Percentiles rank a stretch among this genome's conserved stretches.
Conservation (phyloP, 2,113 vertebrate genomes). For the Grammomys surdaster region DNA sequence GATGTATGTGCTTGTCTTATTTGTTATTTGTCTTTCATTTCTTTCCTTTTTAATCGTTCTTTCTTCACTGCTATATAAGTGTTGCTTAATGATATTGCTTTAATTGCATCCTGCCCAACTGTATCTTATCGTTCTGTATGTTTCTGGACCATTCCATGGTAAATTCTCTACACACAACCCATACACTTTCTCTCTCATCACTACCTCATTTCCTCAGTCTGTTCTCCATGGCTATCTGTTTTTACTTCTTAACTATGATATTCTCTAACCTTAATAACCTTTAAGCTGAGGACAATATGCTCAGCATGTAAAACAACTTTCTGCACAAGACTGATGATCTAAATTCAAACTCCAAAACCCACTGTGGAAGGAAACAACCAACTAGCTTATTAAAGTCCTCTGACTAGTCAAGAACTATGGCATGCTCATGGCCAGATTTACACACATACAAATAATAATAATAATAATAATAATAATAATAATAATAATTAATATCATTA, state of each 20-base stretch:
- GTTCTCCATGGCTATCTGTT: neutral
- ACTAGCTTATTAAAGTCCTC: neutral
- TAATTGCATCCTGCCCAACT: neutral
- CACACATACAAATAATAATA: neutral
- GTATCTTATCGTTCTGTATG: neutral
- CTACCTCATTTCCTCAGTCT: neutral
- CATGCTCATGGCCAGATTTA: neutral
- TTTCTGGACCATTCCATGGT: neutral
- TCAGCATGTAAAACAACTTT: neutral
- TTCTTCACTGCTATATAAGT: neutral
- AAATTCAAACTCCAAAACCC: neutral
- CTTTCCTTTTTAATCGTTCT: neutral
- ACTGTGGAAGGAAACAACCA: neutral
- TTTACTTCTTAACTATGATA: neutral
- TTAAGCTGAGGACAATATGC: neutral
- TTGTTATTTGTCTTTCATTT: neutral
- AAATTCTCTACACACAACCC: neutral
- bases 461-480: neutral
- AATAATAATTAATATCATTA: neutral
- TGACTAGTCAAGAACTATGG: neutral
- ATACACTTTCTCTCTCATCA: neutral
- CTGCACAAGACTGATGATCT: neutral
- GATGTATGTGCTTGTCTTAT: neutral
- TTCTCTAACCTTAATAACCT: neutral
- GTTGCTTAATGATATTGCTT: neutral